Evolutionary conservation across 2,888 invertebrate species (phyloP), one percentile per base, ranked within the genome.

Genomic region (Germaria angustata): DNA sequence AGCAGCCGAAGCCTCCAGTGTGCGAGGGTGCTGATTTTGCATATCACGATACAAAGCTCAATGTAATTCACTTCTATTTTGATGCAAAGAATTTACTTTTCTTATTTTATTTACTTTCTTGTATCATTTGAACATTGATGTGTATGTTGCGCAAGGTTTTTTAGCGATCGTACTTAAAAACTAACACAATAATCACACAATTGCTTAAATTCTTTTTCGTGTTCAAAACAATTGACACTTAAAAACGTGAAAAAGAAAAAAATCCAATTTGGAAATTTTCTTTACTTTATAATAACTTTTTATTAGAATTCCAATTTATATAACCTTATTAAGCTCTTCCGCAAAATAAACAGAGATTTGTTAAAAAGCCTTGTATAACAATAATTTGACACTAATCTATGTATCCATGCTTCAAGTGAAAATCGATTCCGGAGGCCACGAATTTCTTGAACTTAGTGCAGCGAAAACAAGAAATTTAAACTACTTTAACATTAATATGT

Each of bases 1-100:
- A 20, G 86, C 75, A 24, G 85, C 85, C 51, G 85, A 83, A 69
- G 86, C 85, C 66, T 89, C 89, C 85, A 89, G 85, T 61, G 88
- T 87, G 32, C 75, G 79, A 34, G 66, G 34, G 69, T 79, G 82
- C 75, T 82, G 82, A 76, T 82, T 63, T 71, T 82, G 82, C 82
- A 82, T 82, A 82, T 71, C 82, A 82, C 81, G 41, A 51, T 51
- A 59, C 28, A 32, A 39, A n/a, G 2, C 24, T 65, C 17, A 46
- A 53, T 68, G 20, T 44, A 36, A 28, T 20, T 28, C 28, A 61
- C 17, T 34, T 15, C 44, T 22, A 24, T 39, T 46, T 46, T n/a
- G 3, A 28, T 61, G 36, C n/a, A 13, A 63, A 24, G 13, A 5
- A 49, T 13, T 79, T 66, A 41, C 13, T 72, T 17, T 71, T 41